phyloP scores from a whole-genome alignment of 2,797 vertebrate genomes.

The Oophaga sylvatica region DNA sequence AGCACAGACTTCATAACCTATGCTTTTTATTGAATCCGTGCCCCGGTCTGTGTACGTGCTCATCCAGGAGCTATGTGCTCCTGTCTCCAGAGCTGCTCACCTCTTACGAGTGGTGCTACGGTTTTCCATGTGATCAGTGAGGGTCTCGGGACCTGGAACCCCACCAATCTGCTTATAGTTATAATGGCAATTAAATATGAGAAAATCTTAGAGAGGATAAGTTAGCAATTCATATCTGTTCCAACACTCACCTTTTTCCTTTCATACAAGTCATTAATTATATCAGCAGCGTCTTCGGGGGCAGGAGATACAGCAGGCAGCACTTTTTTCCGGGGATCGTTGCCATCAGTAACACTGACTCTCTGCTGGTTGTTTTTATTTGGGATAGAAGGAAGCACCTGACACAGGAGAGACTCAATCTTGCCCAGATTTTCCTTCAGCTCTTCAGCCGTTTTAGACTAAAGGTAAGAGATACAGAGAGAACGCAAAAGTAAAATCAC shows the following conservation, averaged over 20 bases:
- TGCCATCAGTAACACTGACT: slow-evolving; percentile 22
- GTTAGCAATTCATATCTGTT: neutral
- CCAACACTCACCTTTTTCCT: slow-evolving; percentile 82
- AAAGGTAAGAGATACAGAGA: slow-evolving; percentile 5
- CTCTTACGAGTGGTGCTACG: no score
- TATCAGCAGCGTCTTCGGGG: slow-evolving; percentile 62
- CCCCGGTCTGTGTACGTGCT: no score
- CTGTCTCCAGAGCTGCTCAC: no score
- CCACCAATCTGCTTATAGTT: no score
- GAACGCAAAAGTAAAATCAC: neutral
- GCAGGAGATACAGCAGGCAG: slow-evolving; percentile 32
- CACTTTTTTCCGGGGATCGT: slow-evolving; percentile 52
- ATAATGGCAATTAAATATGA: no score
- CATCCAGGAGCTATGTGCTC: no score
- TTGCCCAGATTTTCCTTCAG: slow-evolving; percentile 86
- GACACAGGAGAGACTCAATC: slow-evolving; percentile 83
- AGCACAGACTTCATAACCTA: no score
- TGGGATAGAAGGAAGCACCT: slow-evolving; percentile 72
- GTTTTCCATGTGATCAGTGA: no score
- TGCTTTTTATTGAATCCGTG: no score
- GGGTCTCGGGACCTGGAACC: no score
- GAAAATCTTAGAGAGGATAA: no score
- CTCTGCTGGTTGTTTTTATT: slow-evolving; percentile 55
- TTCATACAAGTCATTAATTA: slow-evolving; percentile 80
- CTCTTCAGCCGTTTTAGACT: slow-evolving; percentile 91